A percentile compares a stretch with the other conserved stretches of the same genome.
These are phyloP conservation scores for Atractosteus spatula DNA, from an alignment of 2,113 vertebrate species.

Conservation along the genomic window DNA sequence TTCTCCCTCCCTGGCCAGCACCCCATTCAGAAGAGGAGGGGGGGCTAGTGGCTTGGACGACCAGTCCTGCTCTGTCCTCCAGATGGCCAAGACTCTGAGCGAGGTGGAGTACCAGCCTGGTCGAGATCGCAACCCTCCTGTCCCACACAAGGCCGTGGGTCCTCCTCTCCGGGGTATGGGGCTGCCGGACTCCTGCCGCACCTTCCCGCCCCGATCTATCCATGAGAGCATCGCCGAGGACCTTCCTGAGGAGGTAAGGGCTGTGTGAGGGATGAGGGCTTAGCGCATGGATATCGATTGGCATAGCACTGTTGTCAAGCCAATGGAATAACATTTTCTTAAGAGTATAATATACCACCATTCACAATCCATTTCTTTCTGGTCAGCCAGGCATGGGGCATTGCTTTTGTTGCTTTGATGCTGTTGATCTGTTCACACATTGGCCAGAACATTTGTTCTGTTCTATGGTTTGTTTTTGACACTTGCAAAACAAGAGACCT, in stretches of 20 bases:
- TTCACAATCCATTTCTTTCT: no score
- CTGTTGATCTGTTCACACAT: no score
- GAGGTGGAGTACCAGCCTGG: slow-evolving; percentile 80
- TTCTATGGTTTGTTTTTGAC: no score
- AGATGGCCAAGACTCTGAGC: slow-evolving; percentile 92
- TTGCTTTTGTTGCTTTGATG: no score
- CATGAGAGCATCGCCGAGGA: slow-evolving; percentile 90
- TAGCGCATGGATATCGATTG: no score
- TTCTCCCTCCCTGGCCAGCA: slow-evolving; percentile 14
- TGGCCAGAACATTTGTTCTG: no score
- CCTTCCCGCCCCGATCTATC: slow-evolving; percentile 82
- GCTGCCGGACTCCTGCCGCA: slow-evolving; percentile 67
- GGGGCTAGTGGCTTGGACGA: slow-evolving; percentile 66
- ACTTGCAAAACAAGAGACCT: no score
- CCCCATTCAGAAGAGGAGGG: slow-evolving; percentile 38
- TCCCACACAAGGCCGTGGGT: slow-evolving; percentile 44
- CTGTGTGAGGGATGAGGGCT: no score
- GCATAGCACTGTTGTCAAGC: no score
- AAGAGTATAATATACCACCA: no score
- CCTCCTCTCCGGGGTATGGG: slow-evolving; percentile 51
- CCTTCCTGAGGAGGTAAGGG: slow-evolving; percentile 82
- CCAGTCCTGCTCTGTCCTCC: slow-evolving; percentile 91
- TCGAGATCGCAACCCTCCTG: slow-evolving; percentile 54
- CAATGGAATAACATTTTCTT: no score
- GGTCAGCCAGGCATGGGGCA: no score